These are phyloP conservation scores for Diadromus collaris DNA, from an alignment of 2,888 invertebrate species.

Conservation along the genomic window DNA sequence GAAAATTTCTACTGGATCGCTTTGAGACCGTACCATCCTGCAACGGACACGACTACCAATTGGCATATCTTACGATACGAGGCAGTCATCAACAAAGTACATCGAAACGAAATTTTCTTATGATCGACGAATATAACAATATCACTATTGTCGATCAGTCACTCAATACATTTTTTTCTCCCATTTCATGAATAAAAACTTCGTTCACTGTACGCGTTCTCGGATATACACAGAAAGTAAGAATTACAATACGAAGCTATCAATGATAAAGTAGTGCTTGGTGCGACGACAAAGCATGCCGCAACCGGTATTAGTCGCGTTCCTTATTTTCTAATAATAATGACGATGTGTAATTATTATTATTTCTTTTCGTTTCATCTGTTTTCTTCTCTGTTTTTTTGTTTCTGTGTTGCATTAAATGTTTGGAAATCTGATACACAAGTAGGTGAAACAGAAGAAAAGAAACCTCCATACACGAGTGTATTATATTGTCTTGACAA, in stretches of 20 bases:
- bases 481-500: not conserved
- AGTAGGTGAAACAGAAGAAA: not conserved
- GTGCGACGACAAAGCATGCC: slow-evolving; percentile 46
- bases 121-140: slow-evolving; percentile 23
- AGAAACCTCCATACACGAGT: not conserved
- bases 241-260: slow-evolving; percentile 53
- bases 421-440: not conserved
- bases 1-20: slow-evolving; percentile 42
- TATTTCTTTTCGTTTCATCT: not conserved
- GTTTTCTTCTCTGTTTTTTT: slow-evolving; percentile 4
- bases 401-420: not conserved
- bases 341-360: not conserved
- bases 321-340: not conserved
- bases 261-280: slow-evolving; percentile 36
- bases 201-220: slow-evolving; percentile 63
- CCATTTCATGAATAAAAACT: slow-evolving; percentile 58
- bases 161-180: slow-evolving; percentile 46
- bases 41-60: slow-evolving; percentile 35
- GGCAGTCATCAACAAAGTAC: slow-evolving; percentile 38
- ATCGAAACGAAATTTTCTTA: slow-evolving; percentile 33
- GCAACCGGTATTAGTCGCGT: slow-evolving; percentile 26
- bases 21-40: slow-evolving; percentile 1
- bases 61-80: slow-evolving; percentile 50
- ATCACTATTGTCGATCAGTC: slow-evolving; percentile 24
- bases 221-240: slow-evolving; percentile 76